These are phyloP conservation scores for Mustela lutreola DNA, from an alignment of 2,113 vertebrate species.

Conservation along the genomic window DNA sequence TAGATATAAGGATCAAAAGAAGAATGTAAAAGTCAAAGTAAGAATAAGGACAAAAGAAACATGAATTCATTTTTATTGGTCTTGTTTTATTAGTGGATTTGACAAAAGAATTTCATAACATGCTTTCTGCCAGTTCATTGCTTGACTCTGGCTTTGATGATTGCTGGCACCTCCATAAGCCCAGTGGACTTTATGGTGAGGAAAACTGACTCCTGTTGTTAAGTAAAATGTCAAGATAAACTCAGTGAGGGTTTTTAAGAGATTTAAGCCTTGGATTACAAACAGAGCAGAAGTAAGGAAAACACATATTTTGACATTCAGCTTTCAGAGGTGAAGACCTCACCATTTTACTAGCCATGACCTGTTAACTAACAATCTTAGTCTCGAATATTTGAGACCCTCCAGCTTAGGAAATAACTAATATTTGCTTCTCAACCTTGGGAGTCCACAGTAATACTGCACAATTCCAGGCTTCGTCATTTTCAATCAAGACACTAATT, in stretches of 20 bases:
- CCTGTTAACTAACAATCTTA: background rate
- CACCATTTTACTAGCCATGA: conserved; percentile 12
- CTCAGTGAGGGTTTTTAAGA: conserved; percentile 41
- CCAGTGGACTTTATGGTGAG: background rate
- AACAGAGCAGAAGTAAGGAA: conserved; percentile 56
- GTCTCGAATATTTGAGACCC: conserved; percentile 35
- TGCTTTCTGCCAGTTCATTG: conserved; percentile 8
- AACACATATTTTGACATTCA: conserved; percentile 42
- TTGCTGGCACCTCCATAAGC: background rate
- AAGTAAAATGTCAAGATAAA: conserved; percentile 69
- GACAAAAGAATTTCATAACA: conserved; percentile 55
- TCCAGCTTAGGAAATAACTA: conserved; percentile 34
- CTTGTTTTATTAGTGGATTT: conserved; percentile 58
- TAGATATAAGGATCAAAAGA: conserved; percentile 43
- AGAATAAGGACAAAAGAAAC: background rate
- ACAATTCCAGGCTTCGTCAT: background rate
- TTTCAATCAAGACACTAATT: background rate
- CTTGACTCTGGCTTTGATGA: conserved; percentile 49
- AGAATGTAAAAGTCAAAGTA: conserved; percentile 56
- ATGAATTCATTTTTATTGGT: conserved; percentile 47
- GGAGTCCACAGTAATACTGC: background rate
- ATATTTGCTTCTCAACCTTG: conserved; percentile 31
- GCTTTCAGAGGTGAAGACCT: conserved; percentile 35
- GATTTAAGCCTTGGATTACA: conserved; percentile 51
- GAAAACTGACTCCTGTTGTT: conserved; percentile 58